These are phyloP conservation scores for Zaprionus taronus DNA, from an alignment of 1,140 invertebrate species.

Conservation along the genomic window DNA sequence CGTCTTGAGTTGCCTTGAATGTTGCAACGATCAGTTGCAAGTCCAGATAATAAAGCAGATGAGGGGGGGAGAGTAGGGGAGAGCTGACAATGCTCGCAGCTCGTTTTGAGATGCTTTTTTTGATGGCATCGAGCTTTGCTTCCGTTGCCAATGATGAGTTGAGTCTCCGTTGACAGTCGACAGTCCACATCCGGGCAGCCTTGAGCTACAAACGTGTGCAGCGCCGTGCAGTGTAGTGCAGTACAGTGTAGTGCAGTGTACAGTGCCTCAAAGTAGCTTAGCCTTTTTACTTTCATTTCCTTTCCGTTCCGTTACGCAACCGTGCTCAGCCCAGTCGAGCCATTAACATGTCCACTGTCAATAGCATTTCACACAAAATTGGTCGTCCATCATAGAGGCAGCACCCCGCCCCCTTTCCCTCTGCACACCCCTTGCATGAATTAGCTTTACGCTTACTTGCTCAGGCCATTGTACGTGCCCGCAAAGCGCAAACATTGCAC, in stretches of 20 bases:
- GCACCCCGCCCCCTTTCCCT: too few relatives aligned
- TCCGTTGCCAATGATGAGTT: background rate
- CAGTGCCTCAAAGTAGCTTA: too few relatives aligned
- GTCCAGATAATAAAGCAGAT: background rate
- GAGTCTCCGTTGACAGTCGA: conserved; percentile 21
- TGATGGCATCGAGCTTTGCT: conserved; percentile 2
- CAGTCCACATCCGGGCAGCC: conserved; percentile 75
- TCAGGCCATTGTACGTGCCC: conserved; percentile 33
- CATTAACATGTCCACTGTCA: conserved; percentile 73
- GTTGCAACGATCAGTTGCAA: conserved; percentile 11
- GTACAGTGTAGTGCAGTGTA: background rate
- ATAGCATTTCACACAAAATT: conserved; percentile 72
- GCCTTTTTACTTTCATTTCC: background rate
- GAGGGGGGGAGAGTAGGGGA: background rate
- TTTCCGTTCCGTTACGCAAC: conserved; percentile 45
- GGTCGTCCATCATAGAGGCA: conserved; percentile 26
- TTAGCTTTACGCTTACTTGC: conserved; percentile 27
- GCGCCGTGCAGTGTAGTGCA: background rate
- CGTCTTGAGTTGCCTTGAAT: conserved; percentile 57
- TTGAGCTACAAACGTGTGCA: conserved; percentile 62
- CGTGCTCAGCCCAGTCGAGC: conserved; percentile 37
- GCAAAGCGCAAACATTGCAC: conserved; percentile 27
- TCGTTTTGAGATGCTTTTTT: conserved; percentile 1
- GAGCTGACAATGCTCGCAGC: background rate
- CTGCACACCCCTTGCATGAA: background rate